Evolutionary conservation across 1,140 invertebrate species (phyloP).

Genomic region (Hormaphis cornu): DNA sequence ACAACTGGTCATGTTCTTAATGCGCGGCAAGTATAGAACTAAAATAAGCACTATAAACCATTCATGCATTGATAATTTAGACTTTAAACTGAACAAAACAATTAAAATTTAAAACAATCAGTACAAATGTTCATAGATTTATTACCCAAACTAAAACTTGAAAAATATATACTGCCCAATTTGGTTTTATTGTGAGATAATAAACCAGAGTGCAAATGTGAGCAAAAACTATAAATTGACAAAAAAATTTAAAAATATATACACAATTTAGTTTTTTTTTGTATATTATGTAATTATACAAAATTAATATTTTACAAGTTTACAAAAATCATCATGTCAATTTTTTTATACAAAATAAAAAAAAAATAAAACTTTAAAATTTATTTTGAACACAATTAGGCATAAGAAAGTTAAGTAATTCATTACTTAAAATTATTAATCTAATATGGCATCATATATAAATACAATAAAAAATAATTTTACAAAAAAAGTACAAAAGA

Average conservation of each 20-base stretch:
- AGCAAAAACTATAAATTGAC: slow-evolving; percentile 26
- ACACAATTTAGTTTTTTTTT: slow-evolving; percentile 20
- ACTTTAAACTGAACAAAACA: not conserved
- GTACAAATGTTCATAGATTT: no score
- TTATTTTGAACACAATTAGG: slow-evolving; percentile 18
- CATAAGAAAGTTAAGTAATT: slow-evolving; percentile 21
- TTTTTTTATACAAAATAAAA: slow-evolving; percentile 32
- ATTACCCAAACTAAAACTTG: slow-evolving; percentile 20
- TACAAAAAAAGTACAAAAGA: slow-evolving; percentile 31
- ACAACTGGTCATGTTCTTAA: no score
- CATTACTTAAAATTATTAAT: slow-evolving; percentile 26
- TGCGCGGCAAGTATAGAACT: no score
- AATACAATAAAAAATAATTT: slow-evolving; percentile 26
- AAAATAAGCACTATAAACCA: not conserved
- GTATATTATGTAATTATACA: slow-evolving; percentile 27
- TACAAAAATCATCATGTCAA: slow-evolving; percentile 27
- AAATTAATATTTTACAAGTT: slow-evolving; percentile 31
- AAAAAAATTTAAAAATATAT: slow-evolving; percentile 30
- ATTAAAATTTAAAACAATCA: not conserved
- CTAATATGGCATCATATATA: slow-evolving; percentile 29
- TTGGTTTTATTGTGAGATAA: slow-evolving; percentile 23
- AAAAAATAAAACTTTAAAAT: slow-evolving; percentile 9
- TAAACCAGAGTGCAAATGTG: slow-evolving; percentile 31
- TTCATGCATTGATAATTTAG: not conserved
- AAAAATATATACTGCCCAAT: slow-evolving; percentile 21